phyloP scores from a whole-genome alignment of 2,797 vertebrate species.

The Acanthis flammea region DNA sequence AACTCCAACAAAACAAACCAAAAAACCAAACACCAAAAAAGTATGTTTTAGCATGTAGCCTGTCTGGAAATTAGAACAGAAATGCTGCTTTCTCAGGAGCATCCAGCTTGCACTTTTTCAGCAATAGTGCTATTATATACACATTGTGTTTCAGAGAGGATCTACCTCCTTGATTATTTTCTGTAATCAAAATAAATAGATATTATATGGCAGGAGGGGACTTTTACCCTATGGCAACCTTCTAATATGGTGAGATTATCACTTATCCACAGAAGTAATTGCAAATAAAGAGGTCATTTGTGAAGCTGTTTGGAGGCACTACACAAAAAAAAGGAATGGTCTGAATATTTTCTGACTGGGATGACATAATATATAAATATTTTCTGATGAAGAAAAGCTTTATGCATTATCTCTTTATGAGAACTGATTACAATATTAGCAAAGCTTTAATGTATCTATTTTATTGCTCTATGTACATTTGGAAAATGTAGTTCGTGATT shows the following conservation, averaged over 20 bases:
- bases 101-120: conserved; percentile 12
- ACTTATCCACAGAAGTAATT: background rate
- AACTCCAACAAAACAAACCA: background rate
- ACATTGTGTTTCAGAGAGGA: background rate
- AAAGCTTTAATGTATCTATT: background rate
- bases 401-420: background rate
- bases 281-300: background rate
- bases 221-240: background rate
- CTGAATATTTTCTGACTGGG: background rate
- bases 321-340: background rate
- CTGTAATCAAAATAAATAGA: background rate
- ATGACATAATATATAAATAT: background rate
- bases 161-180: background rate
- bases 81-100: background rate
- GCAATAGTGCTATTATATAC: background rate
- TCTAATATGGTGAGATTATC: background rate
- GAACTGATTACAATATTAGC: background rate
- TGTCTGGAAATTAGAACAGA: background rate
- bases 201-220: background rate
- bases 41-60: background rate
- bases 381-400: background rate
- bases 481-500: background rate
- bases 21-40: background rate
- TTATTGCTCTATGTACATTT: background rate
- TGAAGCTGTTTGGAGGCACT: conserved; percentile 27